A percentile compares a stretch with the other conserved stretches of the same genome.
These are phyloP conservation scores for Ptychadena robeensis DNA, from an alignment of 2,797 vertebrate genomes.

Conservation along the genomic window DNA sequence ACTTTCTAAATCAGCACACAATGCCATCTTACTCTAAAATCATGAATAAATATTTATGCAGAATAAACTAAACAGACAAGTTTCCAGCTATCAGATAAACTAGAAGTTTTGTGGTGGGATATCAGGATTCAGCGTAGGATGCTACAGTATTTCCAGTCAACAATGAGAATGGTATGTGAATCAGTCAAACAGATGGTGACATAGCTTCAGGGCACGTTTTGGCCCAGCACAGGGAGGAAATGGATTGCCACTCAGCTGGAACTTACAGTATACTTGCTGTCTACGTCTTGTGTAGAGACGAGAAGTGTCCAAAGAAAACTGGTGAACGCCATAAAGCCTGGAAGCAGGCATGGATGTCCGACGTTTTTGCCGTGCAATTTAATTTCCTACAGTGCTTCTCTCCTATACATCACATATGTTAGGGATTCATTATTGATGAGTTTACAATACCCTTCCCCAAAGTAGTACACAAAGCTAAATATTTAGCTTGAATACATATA, in stretches of 20 bases:
- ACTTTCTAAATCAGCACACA: no score
- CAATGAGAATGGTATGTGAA: not conserved
- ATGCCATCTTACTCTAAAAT: no score
- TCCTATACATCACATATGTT: not conserved
- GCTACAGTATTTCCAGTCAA: not conserved
- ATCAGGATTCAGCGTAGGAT: not conserved
- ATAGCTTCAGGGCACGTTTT: not conserved
- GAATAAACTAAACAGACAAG: no score
- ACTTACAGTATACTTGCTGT: not conserved
- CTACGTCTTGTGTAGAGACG: not conserved
- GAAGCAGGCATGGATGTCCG: not conserved
- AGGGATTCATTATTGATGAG: not conserved
- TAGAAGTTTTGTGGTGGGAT: not conserved
- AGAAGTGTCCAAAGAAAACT: no score
- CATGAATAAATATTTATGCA: no score
- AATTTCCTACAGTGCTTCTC: not conserved
- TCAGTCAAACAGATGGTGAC: not conserved
- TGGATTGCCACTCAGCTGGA: not conserved
- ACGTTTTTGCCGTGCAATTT: not conserved
- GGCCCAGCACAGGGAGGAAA: not conserved
- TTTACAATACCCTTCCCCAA: not conserved
- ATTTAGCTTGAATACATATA: not conserved
- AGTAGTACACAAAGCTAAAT: no score
- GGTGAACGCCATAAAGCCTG: not conserved
- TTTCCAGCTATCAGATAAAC: not conserved